Base-by-base conservation (phyloP, 2,888 invertebrate genomes). In the Ectobius pallidus region DNA sequence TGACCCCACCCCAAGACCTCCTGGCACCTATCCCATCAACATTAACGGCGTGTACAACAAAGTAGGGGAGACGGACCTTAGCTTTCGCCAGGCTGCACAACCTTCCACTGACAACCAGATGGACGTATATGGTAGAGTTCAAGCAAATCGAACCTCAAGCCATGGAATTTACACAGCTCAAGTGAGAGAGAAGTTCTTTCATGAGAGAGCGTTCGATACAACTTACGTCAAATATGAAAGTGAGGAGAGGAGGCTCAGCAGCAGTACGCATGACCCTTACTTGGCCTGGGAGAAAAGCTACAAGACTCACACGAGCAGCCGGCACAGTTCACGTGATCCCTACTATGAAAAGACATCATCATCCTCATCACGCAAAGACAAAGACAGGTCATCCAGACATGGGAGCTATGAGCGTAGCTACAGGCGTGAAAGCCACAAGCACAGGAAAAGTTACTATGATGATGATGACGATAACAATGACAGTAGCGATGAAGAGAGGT, bases 21-120 rank as follows among this genome's bases (percentile, higher is more conserved):
- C 62, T 62, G 39, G n/a, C 62, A 62, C 20, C 34, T 62, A 62
- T 39, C 7, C 62, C 20, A 39, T 62, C 11, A 62, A 39, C 39
- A 39, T 62, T 9, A 62, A 39, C 39, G 39, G 34, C 20, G 62
- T 39, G 1, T 62, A 62, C 11, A 62, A 62, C 39, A 62, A 62
- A 62, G 39, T 34, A 14, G 22, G 39, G 32, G 62, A 22, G 20
- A 62, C 22, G 20, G 62, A 62, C 22, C 34, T 18, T 62, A 18
- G 49, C 6, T 58, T 30, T 58, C 58, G 58, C 2, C n/a, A n/a
- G n/a, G n/a, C n/a, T n/a, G n/a, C n/a, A n/a, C n/a, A n/a, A n/a
- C n/a, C n/a, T n/a, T n/a, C n/a, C n/a, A n/a, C n/a, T n/a, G n/a
- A n/a, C n/a, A n/a, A n/a, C n/a, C n/a, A n/a, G n/a, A n/a, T n/a